phyloP scores from a whole-genome alignment of 2,797 vertebrate genomes.

The Enteromius treurensis region DNA sequence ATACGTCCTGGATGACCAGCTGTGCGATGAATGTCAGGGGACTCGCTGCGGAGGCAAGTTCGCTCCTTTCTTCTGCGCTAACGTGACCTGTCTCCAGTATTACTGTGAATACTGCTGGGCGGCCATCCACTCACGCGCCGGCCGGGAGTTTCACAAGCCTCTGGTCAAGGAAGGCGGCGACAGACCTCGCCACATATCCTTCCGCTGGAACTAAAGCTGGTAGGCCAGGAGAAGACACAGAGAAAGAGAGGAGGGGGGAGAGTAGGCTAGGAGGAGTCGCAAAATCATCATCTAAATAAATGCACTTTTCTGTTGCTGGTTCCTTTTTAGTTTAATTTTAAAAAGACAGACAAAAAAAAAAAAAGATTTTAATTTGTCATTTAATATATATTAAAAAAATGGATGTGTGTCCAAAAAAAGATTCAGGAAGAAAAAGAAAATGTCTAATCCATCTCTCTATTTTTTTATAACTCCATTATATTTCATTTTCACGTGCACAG shows the following conservation, averaged over 20 bases:
- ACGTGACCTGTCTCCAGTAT: slow-evolving; percentile 99
- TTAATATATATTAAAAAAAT: slow-evolving; percentile 72
- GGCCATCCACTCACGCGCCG: slow-evolving; percentile 97
- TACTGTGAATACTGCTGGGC: slow-evolving; percentile 99
- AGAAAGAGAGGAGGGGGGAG: slow-evolving; percentile 65
- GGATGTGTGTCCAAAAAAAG: slow-evolving; percentile 75
- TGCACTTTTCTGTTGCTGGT: slow-evolving; percentile 98
- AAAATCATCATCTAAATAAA: slow-evolving; percentile 89
- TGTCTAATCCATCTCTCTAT: slow-evolving; percentile 75
- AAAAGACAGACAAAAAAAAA: slow-evolving; percentile 60
- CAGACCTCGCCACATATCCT: slow-evolving; percentile 98
- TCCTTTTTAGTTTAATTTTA: slow-evolving; percentile 81
- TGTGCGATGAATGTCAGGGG: slow-evolving; percentile 99
- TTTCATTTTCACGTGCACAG: slow-evolving; percentile 74
- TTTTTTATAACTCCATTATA: slow-evolving; percentile 67
- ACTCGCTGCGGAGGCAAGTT: slow-evolving; percentile 98
- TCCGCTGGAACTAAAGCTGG: slow-evolving; percentile 95
- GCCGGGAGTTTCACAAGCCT: slow-evolving; percentile 99
- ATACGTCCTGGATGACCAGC: slow-evolving; percentile 99
- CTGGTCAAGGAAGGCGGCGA: slow-evolving; percentile 99
- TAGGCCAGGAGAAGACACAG: slow-evolving; percentile 61
- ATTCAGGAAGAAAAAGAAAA: slow-evolving; percentile 71
- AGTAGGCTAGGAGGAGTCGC: slow-evolving; percentile 80
- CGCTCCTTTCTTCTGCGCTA: slow-evolving; percentile 99
- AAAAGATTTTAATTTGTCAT: slow-evolving; percentile 72